A percentile compares a stretch with the other conserved stretches of the same genome.
phyloP scores from a whole-genome alignment of 2,113 vertebrate genomes.

The Pteropus alecto region DNA sequence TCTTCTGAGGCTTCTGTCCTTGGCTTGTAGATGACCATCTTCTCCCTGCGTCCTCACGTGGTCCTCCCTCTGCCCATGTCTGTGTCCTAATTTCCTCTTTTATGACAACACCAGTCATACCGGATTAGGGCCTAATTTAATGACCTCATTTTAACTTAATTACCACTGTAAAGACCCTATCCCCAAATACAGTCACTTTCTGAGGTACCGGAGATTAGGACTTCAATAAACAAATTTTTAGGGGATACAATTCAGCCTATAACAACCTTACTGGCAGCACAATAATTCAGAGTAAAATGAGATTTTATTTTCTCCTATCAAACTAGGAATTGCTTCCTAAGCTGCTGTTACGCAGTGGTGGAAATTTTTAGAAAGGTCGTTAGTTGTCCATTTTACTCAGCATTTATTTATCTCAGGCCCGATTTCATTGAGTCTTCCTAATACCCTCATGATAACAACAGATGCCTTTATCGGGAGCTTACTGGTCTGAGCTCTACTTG shows the following conservation, averaged over 20 bases:
- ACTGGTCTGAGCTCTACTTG: background rate
- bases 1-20: background rate
- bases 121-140: background rate
- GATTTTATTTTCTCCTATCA: background rate
- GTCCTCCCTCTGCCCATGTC: background rate
- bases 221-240: background rate
- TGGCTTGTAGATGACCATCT: background rate
- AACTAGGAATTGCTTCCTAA: background rate
- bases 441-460: background rate
- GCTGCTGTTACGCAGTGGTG: background rate
- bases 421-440: background rate
- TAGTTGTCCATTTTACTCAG: background rate
- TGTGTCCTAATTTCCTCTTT: background rate
- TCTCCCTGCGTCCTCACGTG: background rate
- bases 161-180: background rate
- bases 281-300: background rate
- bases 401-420: background rate
- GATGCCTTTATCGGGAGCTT: background rate
- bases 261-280: background rate
- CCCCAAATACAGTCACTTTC: background rate
- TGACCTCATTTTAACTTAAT: background rate
- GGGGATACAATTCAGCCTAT: background rate
- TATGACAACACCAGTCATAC: background rate
- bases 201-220: background rate
- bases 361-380: background rate